These are phyloP conservation scores for Hippocampus barbouri DNA, from an alignment of 2,113 vertebrate species.

Conservation along the genomic window DNA sequence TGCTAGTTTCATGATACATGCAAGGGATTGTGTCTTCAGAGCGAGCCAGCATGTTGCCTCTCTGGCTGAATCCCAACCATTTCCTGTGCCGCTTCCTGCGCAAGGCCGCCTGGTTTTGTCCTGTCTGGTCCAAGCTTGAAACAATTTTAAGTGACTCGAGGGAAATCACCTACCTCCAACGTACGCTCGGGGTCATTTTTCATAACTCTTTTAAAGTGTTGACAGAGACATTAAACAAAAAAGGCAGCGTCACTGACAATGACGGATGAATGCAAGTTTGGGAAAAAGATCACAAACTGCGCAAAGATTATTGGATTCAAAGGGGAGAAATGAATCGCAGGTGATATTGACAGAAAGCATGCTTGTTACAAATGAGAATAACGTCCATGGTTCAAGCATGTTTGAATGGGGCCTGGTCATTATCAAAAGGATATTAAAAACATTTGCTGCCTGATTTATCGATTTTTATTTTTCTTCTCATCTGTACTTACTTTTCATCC, in stretches of 20 bases:
- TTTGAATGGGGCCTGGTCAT: not conserved
- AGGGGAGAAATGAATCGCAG: constrained; percentile 1
- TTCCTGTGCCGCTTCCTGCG: constrained; percentile 66
- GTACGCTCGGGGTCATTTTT: constrained; percentile 59
- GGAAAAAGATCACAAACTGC: constrained; percentile 3
- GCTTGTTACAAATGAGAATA: not conserved
- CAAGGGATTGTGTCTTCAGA: constrained; percentile 5
- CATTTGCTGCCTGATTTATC: not conserved
- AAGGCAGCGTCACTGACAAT: constrained; percentile 33
- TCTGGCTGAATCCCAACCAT: constrained; percentile 59
- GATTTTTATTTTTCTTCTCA: not conserved
- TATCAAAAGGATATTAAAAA: not conserved
- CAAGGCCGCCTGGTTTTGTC: constrained; percentile 59
- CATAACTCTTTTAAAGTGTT: constrained; percentile 64
- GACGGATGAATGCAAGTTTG: constrained; percentile 22
- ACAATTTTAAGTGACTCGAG: constrained; percentile 63
- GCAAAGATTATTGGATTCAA: constrained; percentile 7
- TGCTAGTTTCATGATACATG: not conserved
- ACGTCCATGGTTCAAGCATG: not conserved
- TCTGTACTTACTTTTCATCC: not conserved
- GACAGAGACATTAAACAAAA: constrained; percentile 64
- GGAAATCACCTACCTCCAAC: constrained; percentile 62
- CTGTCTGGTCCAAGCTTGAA: constrained; percentile 67
- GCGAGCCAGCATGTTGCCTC: constrained; percentile 34
- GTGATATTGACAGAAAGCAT: constrained; percentile 10